These are phyloP conservation scores for Pica pica DNA, from an alignment of 2,113 vertebrate genomes.

Conservation along the genomic window DNA sequence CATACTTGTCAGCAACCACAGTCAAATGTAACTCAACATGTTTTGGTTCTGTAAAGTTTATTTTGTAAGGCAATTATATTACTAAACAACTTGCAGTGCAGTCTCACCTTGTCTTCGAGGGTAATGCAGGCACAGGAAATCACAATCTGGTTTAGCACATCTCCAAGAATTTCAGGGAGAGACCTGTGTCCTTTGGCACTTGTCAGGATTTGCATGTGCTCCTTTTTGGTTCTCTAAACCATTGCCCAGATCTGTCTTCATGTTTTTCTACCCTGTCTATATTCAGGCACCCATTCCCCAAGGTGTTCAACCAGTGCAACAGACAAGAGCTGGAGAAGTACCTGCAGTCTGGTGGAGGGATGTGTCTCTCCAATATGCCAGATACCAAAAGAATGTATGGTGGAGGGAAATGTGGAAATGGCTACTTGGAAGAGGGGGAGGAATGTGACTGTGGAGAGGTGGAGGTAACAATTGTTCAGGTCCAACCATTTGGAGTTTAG, in stretches of 20 bases:
- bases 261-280: not conserved
- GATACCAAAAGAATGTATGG: conserved; percentile 88
- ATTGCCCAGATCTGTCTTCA: not conserved
- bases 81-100: not conserved
- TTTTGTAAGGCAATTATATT: not conserved
- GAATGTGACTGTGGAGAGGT: conserved; percentile 95
- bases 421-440: conserved; percentile 95
- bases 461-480: conserved; percentile 73
- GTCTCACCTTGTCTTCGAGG: not conserved
- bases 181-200: not conserved
- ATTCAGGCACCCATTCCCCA: conserved; percentile 88
- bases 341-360: conserved; percentile 91
- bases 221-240: not conserved
- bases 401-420: conserved; percentile 91
- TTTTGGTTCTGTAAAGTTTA: not conserved
- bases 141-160: not conserved
- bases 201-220: not conserved
- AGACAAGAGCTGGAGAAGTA: conserved; percentile 85
- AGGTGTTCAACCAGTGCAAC: conserved; percentile 90
- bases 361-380: conserved; percentile 94
- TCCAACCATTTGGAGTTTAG: not conserved
- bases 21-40: not conserved
- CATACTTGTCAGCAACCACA: not conserved
- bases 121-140: not conserved
- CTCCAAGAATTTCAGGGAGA: not conserved